Evolutionary conservation across 1,140 invertebrate species (phyloP).

Genomic region (Subanguina moxae): DNA sequence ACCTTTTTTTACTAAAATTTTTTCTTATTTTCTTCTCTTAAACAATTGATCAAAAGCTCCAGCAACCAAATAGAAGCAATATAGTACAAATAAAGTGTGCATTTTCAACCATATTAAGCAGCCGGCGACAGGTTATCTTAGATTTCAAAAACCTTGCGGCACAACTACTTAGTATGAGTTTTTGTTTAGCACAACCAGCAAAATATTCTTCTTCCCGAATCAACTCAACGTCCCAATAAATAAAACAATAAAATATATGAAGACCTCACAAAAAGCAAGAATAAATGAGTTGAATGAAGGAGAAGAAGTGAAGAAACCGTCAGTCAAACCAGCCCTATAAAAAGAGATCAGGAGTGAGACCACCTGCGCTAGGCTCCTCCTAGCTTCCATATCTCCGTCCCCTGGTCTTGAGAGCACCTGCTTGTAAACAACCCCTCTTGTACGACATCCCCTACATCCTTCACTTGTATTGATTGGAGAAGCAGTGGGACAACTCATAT

Average conservation of each 20-base stretch:
- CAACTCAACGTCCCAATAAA: too few relatives aligned
- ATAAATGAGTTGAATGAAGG: background rate
- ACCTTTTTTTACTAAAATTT: too few relatives aligned
- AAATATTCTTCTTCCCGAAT: background rate
- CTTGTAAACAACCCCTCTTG: too few relatives aligned
- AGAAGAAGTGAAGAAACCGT: background rate
- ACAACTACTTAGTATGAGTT: conserved; percentile 33
- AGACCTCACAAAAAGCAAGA: background rate
- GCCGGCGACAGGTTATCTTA: conserved; percentile 27
- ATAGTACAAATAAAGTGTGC: too few relatives aligned
- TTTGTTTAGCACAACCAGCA: background rate
- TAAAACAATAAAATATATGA: background rate
- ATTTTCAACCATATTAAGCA: conserved; percentile 24
- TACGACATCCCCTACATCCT: too few relatives aligned
- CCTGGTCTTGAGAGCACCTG: too few relatives aligned
- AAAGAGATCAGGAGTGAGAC: background rate
- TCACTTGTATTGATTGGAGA: too few relatives aligned
- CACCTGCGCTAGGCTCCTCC: background rate
- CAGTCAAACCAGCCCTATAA: background rate
- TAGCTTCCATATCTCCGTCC: too few relatives aligned
- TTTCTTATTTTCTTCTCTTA: too few relatives aligned
- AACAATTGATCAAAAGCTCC: too few relatives aligned
- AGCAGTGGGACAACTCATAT: too few relatives aligned
- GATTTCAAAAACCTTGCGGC: conserved; percentile 27
- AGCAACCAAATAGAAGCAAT: too few relatives aligned